These are phyloP conservation scores for Semotilus atromaculatus DNA, from an alignment of 2,797 vertebrate species.

Conservation along the genomic window DNA sequence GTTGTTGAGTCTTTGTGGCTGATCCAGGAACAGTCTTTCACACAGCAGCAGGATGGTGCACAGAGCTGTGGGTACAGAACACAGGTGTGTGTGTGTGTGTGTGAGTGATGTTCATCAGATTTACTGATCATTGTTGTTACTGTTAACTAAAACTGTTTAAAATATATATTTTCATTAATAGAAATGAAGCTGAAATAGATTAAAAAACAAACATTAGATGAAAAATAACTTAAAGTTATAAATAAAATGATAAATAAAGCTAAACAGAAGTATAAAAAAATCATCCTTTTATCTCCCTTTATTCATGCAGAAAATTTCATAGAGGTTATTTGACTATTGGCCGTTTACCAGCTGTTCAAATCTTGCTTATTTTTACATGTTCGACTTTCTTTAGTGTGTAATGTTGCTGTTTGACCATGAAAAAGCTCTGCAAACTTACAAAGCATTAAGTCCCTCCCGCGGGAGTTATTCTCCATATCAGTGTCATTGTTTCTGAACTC, in stretches of 20 bases:
- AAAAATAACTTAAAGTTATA: not conserved
- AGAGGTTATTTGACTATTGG: not conserved
- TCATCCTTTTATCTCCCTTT: too few species aligned
- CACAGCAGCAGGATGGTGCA: constrained; percentile 89
- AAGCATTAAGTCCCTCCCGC: too few species aligned
- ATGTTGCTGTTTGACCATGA: not conserved
- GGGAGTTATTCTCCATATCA: too few species aligned
- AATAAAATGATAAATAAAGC: too few species aligned
- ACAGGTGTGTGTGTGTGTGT: not conserved
- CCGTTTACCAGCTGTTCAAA: not conserved
- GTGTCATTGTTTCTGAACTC: too few species aligned
- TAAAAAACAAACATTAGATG: not conserved
- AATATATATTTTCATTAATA: too few species aligned
- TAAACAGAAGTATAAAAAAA: too few species aligned
- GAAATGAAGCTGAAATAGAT: not conserved
- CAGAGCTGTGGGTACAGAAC: constrained; percentile 77
- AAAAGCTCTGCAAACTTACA: too few species aligned
- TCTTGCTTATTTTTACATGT: not conserved
- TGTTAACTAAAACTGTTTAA: too few species aligned
- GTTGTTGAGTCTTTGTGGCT: constrained; percentile 84
- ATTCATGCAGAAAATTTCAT: not conserved
- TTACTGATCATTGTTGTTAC: not conserved
- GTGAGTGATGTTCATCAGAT: too few species aligned
- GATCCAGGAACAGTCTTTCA: constrained; percentile 92
- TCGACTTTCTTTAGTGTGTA: not conserved